Percentiles rank a stretch among this genome's conserved stretches.
Evolutionary conservation across 2,888 invertebrate genomes (phyloP).

Genomic region (Ptilodon capucinus): DNA sequence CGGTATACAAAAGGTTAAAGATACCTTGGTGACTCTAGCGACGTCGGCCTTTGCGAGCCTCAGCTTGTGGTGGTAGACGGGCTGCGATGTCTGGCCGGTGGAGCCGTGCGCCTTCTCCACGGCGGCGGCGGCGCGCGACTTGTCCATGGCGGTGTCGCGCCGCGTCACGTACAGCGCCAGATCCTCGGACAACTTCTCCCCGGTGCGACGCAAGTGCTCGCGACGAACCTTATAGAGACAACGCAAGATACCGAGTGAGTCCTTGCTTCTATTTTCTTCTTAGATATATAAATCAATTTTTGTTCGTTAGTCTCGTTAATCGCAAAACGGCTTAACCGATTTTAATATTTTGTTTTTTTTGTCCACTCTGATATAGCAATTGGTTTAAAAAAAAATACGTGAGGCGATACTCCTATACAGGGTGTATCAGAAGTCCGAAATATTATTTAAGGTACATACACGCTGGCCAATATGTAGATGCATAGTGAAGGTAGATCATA

Average conservation of each 20-base stretch:
- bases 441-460: no score
- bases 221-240: conserved; percentile 57
- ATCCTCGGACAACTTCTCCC: conserved; percentile 70
- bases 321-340: no score
- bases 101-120: conserved; percentile 61
- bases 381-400: no score
- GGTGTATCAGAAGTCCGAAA: no score
- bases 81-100: conserved; percentile 55
- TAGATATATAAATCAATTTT: no score
- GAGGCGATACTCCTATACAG: no score
- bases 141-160: conserved; percentile 68
- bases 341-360: no score
- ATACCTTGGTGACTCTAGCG: conserved; percentile 68
- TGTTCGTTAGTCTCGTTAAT: no score
- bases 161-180: conserved; percentile 70
- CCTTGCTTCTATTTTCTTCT: background rate
- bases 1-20: no score
- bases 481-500: no score
- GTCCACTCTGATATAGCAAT: no score
- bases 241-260: background rate
- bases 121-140: conserved; percentile 64
- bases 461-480: no score
- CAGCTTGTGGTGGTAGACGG: conserved; percentile 65
- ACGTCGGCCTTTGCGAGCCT: conserved; percentile 67
- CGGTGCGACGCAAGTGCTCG: conserved; percentile 69